A percentile compares a stretch with the other conserved stretches of the same genome.
These are phyloP conservation scores for Oikopleura dioica DNA, from an alignment of 23 tunicate species.

Conservation along the genomic window DNA sequence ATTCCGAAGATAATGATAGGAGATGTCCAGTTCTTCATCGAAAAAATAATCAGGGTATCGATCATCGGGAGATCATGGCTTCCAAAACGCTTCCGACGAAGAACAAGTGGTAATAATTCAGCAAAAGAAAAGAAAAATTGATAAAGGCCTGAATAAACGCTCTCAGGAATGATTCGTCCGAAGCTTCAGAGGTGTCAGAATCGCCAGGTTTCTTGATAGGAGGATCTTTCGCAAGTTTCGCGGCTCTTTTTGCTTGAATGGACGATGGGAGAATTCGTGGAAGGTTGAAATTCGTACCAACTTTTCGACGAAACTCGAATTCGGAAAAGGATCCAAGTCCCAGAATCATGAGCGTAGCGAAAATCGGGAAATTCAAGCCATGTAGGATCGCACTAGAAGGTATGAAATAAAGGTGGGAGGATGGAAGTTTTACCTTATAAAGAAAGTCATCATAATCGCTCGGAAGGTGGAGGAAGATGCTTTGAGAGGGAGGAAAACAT, in stretches of 20 bases:
- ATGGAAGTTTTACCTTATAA: not conserved
- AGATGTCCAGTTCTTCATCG: too few species aligned
- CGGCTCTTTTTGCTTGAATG: not conserved
- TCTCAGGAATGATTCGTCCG: too few species aligned
- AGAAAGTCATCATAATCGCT: not conserved
- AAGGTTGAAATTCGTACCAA: not conserved
- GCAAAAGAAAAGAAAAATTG: too few species aligned
- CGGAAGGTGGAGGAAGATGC: not conserved
- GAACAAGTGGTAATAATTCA: too few species aligned
- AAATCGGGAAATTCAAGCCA: not conserved
- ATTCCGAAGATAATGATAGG: too few species aligned
- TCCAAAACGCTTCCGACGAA: too few species aligned
- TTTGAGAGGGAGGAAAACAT: not conserved
- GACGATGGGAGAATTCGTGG: not conserved
- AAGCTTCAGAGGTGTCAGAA: too few species aligned
- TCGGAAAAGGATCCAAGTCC: not conserved
- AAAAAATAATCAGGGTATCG: too few species aligned
- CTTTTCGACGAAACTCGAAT: not conserved
- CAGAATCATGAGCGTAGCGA: not conserved
- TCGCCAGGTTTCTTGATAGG: too few species aligned
- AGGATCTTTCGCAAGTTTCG: not conserved
- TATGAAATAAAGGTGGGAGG: not conserved
- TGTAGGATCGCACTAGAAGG: not conserved
- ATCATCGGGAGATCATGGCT: too few species aligned
- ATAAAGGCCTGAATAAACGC: too few species aligned